Conservation (phyloP, 2,888 invertebrate species). For the Phania funesta region DNA sequence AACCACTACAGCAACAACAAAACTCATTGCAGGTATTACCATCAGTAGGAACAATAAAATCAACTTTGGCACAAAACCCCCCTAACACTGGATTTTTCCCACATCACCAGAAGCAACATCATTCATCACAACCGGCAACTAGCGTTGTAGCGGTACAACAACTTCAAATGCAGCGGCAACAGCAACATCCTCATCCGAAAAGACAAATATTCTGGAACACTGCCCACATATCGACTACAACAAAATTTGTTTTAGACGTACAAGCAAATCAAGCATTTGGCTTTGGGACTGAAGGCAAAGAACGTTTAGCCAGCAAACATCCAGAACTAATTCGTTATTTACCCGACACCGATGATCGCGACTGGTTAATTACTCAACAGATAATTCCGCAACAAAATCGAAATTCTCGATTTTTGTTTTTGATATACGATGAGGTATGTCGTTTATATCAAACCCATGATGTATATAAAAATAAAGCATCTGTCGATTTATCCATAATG, state of each 20-base stretch:
- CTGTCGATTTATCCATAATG: conserved; percentile 77
- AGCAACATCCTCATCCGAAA: conserved; percentile 67
- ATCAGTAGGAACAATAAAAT: conserved; percentile 50
- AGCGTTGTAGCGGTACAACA: conserved; percentile 27
- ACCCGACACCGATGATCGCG: conserved; percentile 84
- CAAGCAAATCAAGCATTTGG: conserved; percentile 80
- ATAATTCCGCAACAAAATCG: conserved; percentile 84
- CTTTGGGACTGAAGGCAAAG: conserved; percentile 81
- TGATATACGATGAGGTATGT: conserved; percentile 83
- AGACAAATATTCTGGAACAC: conserved; percentile 83
- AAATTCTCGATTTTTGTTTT: conserved; percentile 83
- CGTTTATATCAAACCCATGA: conserved; percentile 82
- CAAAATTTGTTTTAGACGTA: conserved; percentile 83
- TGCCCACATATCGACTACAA: conserved; percentile 82
- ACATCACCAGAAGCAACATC: conserved; percentile 20
- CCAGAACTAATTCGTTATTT: conserved; percentile 85
- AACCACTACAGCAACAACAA: conserved; percentile 25
- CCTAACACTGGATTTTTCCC: conserved; percentile 6
- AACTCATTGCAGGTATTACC: conserved; percentile 16
- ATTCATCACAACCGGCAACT: conserved; percentile 29
- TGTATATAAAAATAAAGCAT: conserved; percentile 81
- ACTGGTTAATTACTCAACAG: conserved; percentile 83
- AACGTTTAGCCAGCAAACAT: conserved; percentile 84
- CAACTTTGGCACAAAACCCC: conserved; percentile 32
- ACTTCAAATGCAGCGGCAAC: conserved; percentile 31